phyloP scores from a whole-genome alignment of 1,140 invertebrate genomes.

The Harlomillsia oculata region DNA sequence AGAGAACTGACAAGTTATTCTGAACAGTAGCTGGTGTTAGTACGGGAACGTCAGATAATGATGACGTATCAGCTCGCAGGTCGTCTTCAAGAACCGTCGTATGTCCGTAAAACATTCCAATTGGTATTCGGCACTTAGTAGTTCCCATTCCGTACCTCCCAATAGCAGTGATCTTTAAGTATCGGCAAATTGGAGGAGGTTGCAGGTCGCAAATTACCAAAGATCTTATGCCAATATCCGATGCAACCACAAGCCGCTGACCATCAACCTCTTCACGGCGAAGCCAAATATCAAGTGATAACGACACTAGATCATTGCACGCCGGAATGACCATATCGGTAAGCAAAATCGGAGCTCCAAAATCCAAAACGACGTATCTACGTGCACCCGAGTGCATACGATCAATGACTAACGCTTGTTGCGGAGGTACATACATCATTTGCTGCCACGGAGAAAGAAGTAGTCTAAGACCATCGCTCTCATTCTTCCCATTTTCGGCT shows the following conservation, averaged over 20 bases:
- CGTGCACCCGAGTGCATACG: constrained; percentile 65
- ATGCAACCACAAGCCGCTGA: constrained; percentile 69
- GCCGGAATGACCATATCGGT: constrained; percentile 81
- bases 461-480: constrained; percentile 28
- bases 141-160: constrained; percentile 82
- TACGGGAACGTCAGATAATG: constrained; percentile 22
- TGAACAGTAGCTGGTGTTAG: constrained; percentile 38
- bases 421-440: constrained; percentile 58
- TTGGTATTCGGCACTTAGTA: constrained; percentile 74
- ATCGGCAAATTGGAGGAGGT: constrained; percentile 76
- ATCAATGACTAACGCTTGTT: constrained; percentile 80
- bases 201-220: constrained; percentile 78
- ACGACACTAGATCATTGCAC: constrained; percentile 71
- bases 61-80: constrained; percentile 34
- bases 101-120: constrained; percentile 87
- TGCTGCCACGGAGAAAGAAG: constrained; percentile 61
- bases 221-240: constrained; percentile 72
- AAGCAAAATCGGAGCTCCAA: constrained; percentile 69
- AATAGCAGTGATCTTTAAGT: constrained; percentile 76
- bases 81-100: constrained; percentile 63
- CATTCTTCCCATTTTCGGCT: neutral
- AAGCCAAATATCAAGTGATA: constrained; percentile 83
- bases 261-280: constrained; percentile 71
- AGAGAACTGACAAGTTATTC: constrained; percentile 48
- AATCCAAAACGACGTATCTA: constrained; percentile 79